Evolutionary conservation across 1,140 invertebrate species (phyloP), one percentile per base, ranked within the genome.

Genomic region (Euborellia annulipes): DNA sequence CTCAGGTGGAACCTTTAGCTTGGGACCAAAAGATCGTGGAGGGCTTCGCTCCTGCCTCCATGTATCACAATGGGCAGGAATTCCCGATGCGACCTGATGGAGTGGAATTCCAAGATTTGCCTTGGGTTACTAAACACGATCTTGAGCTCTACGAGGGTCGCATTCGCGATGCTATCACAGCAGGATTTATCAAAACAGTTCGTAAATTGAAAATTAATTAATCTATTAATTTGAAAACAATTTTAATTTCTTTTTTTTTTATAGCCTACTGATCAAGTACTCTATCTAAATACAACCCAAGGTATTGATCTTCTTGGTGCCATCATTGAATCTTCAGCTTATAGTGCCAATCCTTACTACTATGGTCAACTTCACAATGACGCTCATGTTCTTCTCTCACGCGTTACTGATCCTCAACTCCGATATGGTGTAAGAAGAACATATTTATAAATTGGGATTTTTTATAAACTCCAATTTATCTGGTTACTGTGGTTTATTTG

Each of bases 101-200:
- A 2, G 53, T 71, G 2, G 67, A 71, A 46, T 58, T 68, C n/a
- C 64, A 65, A 36, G 52, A 65, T 40, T 52, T 73, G 4, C 58
- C 46, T 3, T 51, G 52, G n/a, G 47, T 61, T 16, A 60, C 64
- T 34, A 49, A 66, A 11, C 49, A 62, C 11, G 47, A 68, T 20
- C 65, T 75, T 37, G 60, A 66, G 27, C 56, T 65, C 32, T 67
- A 75, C 48, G 72, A 77, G 49, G 62, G 60, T 36, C 73, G 78
- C 50, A 70, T 82, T 39, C 63, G 69, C 23, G 68, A 78, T 37
- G 73, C 75, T 48, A 78, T 82, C 41, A 69, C 76, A 4, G 62
- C 67, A 45, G 78, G 79, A 46, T 72, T 65, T 52, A 66, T 79
- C 23, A 45, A 41, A 0, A 49, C 51, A 16, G 48, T 51, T 27